phyloP scores from a whole-genome alignment of 2,797 vertebrate genomes.

The Hephaestus fuliginosus region DNA sequence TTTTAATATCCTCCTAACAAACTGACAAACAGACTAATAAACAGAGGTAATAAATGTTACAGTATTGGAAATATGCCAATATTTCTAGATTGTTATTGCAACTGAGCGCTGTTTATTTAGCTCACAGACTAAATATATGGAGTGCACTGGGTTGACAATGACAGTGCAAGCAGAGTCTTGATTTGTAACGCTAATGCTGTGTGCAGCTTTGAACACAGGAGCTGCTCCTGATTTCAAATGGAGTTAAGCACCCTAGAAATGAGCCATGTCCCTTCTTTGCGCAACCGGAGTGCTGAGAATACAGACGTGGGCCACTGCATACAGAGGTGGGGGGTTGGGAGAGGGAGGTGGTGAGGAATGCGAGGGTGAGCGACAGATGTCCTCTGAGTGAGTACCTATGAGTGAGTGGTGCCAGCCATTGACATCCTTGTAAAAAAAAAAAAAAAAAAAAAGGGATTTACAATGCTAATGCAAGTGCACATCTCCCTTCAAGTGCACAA shows the following conservation, averaged over 20 bases:
- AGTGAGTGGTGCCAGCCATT: conserved; percentile 19
- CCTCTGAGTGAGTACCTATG: conserved; percentile 11
- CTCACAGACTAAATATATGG: background rate
- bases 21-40: background rate
- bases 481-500: conserved; percentile 24
- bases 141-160: conserved; percentile 5
- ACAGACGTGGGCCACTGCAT: conserved; percentile 54
- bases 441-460: conserved; percentile 27
- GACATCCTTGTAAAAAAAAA: conserved; percentile 5
- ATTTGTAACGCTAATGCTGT: background rate
- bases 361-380: conserved; percentile 48
- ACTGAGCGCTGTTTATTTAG: background rate
- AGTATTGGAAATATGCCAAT: conserved; percentile 8
- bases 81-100: background rate
- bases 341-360: conserved; percentile 4
- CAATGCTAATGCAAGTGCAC: conserved; percentile 41
- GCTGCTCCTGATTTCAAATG: conserved; percentile 37
- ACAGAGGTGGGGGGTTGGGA: background rate
- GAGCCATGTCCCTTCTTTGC: conserved; percentile 44
- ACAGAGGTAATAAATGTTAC: background rate
- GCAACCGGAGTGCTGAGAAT: conserved; percentile 43
- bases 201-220: conserved; percentile 24
- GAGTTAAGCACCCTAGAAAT: conserved; percentile 37
- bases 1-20: conserved; percentile 2
- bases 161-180: conserved; percentile 3